phyloP scores from a whole-genome alignment of 2,888 invertebrate genomes.

The Amphipoea oculea region DNA sequence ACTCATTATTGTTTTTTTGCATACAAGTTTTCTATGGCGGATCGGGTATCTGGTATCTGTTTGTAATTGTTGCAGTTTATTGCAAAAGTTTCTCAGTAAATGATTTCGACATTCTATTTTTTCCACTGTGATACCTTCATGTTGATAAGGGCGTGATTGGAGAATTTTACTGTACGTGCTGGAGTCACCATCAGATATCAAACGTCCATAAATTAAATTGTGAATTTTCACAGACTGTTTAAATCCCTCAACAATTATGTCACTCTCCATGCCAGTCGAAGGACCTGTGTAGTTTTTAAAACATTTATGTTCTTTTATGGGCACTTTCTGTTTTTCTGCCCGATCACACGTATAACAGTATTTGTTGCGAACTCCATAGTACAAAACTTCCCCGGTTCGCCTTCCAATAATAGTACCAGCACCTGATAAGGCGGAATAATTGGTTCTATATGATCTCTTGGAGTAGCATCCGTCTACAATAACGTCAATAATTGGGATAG shows the following conservation, averaged over 20 bases:
- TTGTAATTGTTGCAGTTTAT: neutral
- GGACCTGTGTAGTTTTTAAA: neutral
- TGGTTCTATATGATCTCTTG: too few relatives aligned
- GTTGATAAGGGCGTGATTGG: neutral
- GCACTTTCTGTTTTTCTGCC: neutral
- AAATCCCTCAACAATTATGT: slow-evolving; percentile 3
- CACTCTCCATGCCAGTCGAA: neutral
- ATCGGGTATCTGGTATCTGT: neutral
- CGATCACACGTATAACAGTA: neutral
- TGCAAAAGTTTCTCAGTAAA: slow-evolving; percentile 1
- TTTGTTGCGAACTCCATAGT: too few relatives aligned
- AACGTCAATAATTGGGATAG: too few relatives aligned
- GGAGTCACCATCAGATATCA: neutral
- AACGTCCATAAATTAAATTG: neutral
- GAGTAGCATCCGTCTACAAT: too few relatives aligned
- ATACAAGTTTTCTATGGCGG: neutral
- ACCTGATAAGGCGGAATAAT: too few relatives aligned
- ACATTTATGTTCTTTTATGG: neutral
- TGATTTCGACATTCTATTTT: slow-evolving; percentile 8
- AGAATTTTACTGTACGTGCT: neutral
- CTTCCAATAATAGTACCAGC: too few relatives aligned
- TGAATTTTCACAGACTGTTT: neutral
- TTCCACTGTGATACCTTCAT: slow-evolving; percentile 7
- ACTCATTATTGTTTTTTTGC: slow-evolving; percentile 1
- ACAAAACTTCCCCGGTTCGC: too few relatives aligned